phyloP scores from a whole-genome alignment of 2,888 invertebrate species.

The Magallana nippona region DNA sequence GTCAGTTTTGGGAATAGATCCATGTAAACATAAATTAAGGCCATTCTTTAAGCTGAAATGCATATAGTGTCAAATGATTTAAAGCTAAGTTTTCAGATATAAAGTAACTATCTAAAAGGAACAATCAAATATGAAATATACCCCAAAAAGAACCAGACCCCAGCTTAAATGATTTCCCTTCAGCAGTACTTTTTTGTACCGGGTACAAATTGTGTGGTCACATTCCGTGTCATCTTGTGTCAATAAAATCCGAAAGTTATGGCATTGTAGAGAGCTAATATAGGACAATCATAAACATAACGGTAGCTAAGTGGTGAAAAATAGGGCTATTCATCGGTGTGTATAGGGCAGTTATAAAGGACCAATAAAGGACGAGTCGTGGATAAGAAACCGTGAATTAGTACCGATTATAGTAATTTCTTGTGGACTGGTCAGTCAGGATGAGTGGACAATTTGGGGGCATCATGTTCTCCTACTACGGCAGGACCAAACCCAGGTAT shows the following conservation, averaged over 20 bases:
- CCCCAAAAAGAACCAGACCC: too few species aligned
- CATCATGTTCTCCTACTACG: slow-evolving; percentile 31
- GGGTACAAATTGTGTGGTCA: neutral
- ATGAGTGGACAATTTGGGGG: slow-evolving; percentile 39
- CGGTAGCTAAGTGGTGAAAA: slow-evolving; percentile 23
- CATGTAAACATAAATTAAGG: too few species aligned
- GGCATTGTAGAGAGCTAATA: neutral
- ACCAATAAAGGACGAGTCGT: too few species aligned
- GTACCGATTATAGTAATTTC: too few species aligned
- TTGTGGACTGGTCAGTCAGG: neutral
- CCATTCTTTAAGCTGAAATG: too few species aligned
- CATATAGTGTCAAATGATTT: too few species aligned
- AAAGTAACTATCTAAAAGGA: too few species aligned
- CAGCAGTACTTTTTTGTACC: neutral
- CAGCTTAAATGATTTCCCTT: too few species aligned
- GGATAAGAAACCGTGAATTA: too few species aligned
- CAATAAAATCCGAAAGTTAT: slow-evolving; percentile 13
- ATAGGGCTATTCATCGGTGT: neutral
- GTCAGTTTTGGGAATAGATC: too few species aligned
- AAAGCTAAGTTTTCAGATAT: too few species aligned
- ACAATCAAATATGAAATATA: too few species aligned
- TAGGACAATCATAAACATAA: slow-evolving; percentile 21
- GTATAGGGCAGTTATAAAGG: neutral
- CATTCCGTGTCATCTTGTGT: neutral
- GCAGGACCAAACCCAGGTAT: slow-evolving; percentile 24